Conservation (phyloP, 2,888 invertebrate species). For the Chouioia cunea region DNA sequence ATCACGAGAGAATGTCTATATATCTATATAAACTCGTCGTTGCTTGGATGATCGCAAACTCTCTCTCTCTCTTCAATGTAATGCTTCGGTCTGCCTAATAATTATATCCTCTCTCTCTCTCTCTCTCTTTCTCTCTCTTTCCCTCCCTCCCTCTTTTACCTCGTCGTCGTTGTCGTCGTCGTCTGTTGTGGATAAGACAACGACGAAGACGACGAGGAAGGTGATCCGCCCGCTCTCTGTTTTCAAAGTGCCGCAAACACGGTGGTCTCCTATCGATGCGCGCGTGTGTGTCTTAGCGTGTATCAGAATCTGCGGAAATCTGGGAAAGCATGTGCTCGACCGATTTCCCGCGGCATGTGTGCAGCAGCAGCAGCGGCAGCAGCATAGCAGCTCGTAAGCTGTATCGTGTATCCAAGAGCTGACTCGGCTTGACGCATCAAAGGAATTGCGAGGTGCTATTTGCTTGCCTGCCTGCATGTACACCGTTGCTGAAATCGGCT, state of each 20-base stretch:
- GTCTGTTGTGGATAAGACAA: too few relatives aligned
- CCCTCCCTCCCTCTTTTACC: too few relatives aligned
- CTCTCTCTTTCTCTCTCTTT: neutral
- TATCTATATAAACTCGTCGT: neutral
- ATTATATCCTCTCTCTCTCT: constrained; percentile 34
- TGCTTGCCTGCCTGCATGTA: too few relatives aligned
- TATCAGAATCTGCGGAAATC: constrained; percentile 25
- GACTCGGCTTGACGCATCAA: too few relatives aligned
- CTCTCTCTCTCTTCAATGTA: neutral
- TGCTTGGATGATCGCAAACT: constrained; percentile 9
- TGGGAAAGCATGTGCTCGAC: constrained; percentile 19
- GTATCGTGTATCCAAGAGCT: too few relatives aligned
- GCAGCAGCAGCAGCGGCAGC: neutral
- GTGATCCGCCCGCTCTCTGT: constrained; percentile 4
- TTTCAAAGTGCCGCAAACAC: constrained; percentile 37
- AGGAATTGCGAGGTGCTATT: too few relatives aligned
- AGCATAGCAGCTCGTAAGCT: neutral
- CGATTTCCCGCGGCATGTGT: neutral
- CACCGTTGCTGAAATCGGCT: too few relatives aligned
- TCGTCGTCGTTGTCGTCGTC: too few relatives aligned
- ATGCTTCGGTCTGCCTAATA: constrained; percentile 25
- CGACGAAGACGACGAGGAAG: constrained; percentile 4
- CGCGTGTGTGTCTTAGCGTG: neutral
- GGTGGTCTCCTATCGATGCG: constrained; percentile 27
- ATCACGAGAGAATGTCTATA: too few relatives aligned